Percentiles rank a stretch among this genome's conserved stretches.
These are phyloP conservation scores for Porites evermanni DNA, from an alignment of 92 coral and sea anemone species.

Conservation along the genomic window DNA sequence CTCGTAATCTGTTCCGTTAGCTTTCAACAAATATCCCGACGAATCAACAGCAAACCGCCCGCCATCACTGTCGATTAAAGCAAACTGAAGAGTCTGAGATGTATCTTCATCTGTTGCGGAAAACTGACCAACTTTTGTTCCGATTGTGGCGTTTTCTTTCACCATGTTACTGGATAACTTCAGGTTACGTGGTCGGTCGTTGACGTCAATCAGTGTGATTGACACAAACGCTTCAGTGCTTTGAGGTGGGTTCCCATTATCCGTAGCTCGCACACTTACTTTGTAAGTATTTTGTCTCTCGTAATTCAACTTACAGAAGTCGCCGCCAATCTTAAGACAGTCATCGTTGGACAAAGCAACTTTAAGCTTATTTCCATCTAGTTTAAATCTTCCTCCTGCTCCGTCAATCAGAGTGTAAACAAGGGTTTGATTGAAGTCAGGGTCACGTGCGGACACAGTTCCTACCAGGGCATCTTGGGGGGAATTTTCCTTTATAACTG, in stretches of 20 bases:
- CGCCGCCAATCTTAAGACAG: constrained; percentile 82
- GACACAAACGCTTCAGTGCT: constrained; percentile 65
- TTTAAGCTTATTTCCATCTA: constrained; percentile 68
- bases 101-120: constrained; percentile 86
- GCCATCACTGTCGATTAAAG: constrained; percentile 65
- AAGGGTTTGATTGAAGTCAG: constrained; percentile 82
- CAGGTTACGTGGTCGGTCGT: constrained; percentile 91
- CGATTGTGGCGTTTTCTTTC: constrained; percentile 84
- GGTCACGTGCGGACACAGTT: constrained; percentile 75
- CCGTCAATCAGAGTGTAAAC: constrained; percentile 74
- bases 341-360: constrained; percentile 77
- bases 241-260: constrained; percentile 85
- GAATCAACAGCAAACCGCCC: constrained; percentile 84
- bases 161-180: constrained; percentile 80
- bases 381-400: constrained; percentile 87
- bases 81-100: constrained; percentile 59
- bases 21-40: constrained; percentile 76
- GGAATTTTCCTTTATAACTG: constrained; percentile 79
- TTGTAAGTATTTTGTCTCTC: constrained; percentile 68
- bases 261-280: constrained; percentile 93
- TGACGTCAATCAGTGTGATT: constrained; percentile 83
- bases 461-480: constrained; percentile 77
- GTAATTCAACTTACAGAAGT: constrained; percentile 83
- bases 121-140: constrained; percentile 76
- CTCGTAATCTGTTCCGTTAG: constrained; percentile 88